Evolutionary conservation across 2,888 invertebrate genomes (phyloP).

Genomic region (Pseudanteris insignis): DNA sequence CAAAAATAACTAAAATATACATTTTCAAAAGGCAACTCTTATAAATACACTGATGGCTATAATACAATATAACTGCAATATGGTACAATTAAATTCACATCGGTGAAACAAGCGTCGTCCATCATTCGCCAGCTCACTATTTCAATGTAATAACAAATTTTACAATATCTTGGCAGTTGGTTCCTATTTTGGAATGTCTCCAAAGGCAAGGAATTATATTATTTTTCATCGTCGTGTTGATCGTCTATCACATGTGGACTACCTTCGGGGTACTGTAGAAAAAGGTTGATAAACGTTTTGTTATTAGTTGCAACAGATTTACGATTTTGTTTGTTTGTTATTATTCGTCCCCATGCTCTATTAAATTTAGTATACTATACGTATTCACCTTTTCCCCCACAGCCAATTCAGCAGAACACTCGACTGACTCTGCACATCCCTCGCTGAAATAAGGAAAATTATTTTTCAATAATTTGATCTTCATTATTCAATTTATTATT

Average conservation of each 20-base stretch:
- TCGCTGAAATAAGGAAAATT: constrained; percentile 73
- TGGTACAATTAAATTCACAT: constrained; percentile 30
- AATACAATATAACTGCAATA: constrained; percentile 40
- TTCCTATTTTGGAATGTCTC: constrained; percentile 60
- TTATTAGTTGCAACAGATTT: constrained; percentile 6
- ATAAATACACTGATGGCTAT: constrained; percentile 45
- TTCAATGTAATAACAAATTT: constrained; percentile 28
- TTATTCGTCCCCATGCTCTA: constrained; percentile 16
- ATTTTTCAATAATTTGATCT: too few relatives aligned
- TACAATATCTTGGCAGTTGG: constrained; percentile 54
- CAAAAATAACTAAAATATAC: constrained; percentile 47
- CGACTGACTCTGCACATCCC: constrained; percentile 81
- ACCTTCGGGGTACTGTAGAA: constrained; percentile 64
- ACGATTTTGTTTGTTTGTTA: constrained; percentile 5
- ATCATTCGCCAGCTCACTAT: constrained; percentile 8
- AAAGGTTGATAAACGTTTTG: constrained; percentile 28
- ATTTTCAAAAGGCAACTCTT: constrained; percentile 47
- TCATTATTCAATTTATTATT: too few relatives aligned
- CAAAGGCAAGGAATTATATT: constrained; percentile 49
- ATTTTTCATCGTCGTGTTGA: constrained; percentile 44
- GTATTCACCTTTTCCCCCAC: constrained; percentile 74
- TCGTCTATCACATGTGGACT: constrained; percentile 64
- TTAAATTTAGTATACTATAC: constrained; percentile 31
- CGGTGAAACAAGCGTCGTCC: constrained; percentile 6
- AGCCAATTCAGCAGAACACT: constrained; percentile 84